A percentile compares a stretch with the other conserved stretches of the same genome.
Conservation (phyloP, 2,113 vertebrate genomes). For the Podilymbus podiceps region DNA sequence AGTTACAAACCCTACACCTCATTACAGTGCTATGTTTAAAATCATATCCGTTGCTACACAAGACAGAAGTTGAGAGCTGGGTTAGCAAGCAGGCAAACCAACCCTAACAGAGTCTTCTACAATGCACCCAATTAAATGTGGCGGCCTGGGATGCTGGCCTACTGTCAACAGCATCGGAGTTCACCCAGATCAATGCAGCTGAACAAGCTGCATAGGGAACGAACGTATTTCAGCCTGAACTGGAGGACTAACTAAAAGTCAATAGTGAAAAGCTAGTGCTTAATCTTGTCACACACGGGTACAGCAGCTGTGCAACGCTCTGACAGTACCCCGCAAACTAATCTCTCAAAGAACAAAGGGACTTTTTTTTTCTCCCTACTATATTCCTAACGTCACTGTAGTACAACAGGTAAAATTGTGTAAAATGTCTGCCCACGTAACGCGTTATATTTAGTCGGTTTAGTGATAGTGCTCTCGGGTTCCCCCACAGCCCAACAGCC, state of each 20-base stretch:
- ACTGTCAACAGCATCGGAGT: not conserved
- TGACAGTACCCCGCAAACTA: not conserved
- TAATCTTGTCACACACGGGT: not conserved
- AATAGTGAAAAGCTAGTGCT: not conserved
- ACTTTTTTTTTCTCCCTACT: not conserved
- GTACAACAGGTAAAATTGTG: not conserved
- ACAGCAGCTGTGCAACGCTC: not conserved
- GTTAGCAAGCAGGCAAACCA: not conserved
- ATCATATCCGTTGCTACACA: not conserved
- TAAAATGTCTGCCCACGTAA: conserved; percentile 3
- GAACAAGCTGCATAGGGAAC: not conserved
- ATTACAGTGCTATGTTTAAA: not conserved
- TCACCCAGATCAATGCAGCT: not conserved
- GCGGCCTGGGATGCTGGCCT: not conserved
- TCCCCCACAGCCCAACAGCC: not conserved
- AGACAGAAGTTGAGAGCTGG: not conserved
- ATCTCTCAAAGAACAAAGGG: conserved; percentile 19
- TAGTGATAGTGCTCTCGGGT: not conserved
- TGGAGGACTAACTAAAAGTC: not conserved
- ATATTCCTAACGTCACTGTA: not conserved
- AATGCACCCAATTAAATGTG: fast-evolving
- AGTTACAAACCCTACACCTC: not conserved
- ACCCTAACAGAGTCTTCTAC: not conserved
- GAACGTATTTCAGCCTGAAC: not conserved
- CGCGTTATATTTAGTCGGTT: fast-evolving